phyloP scores from a whole-genome alignment of 2,888 invertebrate genomes.

The Pardosa pseudoannulata region DNA sequence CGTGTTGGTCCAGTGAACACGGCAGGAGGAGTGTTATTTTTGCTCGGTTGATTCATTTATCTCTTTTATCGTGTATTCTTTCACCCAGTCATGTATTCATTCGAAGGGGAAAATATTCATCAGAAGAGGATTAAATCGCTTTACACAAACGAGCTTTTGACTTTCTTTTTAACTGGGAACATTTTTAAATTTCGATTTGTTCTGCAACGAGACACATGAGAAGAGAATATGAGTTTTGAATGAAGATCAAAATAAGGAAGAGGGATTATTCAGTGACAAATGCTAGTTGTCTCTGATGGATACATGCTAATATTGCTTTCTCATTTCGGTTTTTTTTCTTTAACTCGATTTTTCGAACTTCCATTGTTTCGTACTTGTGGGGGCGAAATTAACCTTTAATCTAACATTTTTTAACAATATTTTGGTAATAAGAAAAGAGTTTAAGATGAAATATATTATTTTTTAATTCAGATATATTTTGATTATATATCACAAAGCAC shows the following conservation, averaged over 20 bases:
- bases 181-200: slow-evolving; percentile 1
- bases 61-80: slow-evolving; percentile 10
- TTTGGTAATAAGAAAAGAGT: no score
- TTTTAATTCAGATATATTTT: no score
- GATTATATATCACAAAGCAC: no score
- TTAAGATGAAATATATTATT: no score
- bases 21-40: slow-evolving; percentile 6
- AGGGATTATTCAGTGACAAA: neutral
- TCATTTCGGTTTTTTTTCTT: no score
- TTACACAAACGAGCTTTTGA: neutral
- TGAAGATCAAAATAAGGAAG: no score
- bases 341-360: no score
- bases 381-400: no score
- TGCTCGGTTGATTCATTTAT: slow-evolving; percentile 11
- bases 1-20: slow-evolving; percentile 8
- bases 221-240: neutral
- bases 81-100: slow-evolving; percentile 14
- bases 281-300: no score
- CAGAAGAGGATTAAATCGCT: neutral
- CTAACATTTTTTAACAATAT: no score
- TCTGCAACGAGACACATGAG: neutral
- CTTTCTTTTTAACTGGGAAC: neutral
- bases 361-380: no score
- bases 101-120: neutral
- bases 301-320: no score